Evolutionary conservation across 2,797 vertebrate genomes (phyloP), one percentile per base, ranked within the genome.

Genomic region (Oreortyx pictus): DNA sequence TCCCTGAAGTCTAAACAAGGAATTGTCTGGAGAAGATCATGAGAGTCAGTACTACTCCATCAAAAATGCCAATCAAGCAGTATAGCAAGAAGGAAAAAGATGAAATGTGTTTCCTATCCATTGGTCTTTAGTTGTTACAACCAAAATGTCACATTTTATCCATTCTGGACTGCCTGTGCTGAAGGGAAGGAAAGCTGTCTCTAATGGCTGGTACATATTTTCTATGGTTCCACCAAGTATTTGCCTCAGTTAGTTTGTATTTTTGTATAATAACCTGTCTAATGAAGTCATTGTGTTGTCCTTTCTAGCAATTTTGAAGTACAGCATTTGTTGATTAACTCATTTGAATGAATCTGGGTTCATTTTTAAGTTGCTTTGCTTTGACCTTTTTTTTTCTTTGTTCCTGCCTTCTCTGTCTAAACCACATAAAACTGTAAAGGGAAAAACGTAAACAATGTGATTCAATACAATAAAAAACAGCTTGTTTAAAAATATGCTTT

Each of bases 241-340:
- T 96, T 95, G 75, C 27, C 49, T 77, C 87, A 72, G 5, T 77
- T 86, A 39, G 25, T 94, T 70, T 94, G 71, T 0, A 72, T 92
- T 93, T 92, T 90, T 57, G 84, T 76, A 68, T 37, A 90, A 33
- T 41, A 83, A 37, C 22, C 23, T 67, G 20, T 60, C 66, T 92
- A 94, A 95, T 87, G 56, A 67, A 92, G 81, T 80, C 16, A 5
- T 75, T 91, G 70, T 88, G 79, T 89, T 80, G 83, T 76, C 77
- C 82, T 74, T 93, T 82, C 62, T 73, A 92, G 81, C 25, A 86
- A 56, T 94, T 95, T 71, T 91, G 86, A 96, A 93, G 71, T 90
- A 85, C 82, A 94, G 80, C 92, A 90, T 93, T 85, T 96, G 84
- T 94, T 95, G 86, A 94, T 96, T 96, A 91, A 92, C 90, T 86